A percentile compares a stretch with the other conserved stretches of the same genome.
These are phyloP conservation scores for Pangasius djambal DNA, from an alignment of 2,797 vertebrate genomes.

Conservation along the genomic window DNA sequence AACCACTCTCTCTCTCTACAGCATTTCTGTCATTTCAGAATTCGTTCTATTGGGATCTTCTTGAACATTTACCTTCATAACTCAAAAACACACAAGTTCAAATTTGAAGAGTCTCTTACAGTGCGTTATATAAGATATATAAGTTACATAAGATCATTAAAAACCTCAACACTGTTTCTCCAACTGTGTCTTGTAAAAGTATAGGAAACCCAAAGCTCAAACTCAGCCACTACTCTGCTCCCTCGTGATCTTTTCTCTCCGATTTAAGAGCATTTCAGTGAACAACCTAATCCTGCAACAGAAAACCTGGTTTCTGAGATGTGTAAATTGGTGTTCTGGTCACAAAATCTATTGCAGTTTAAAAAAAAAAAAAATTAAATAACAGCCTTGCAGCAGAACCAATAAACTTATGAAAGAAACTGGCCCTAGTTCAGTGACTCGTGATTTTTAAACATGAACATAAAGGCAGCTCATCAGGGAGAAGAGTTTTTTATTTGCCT, in stretches of 20 bases:
- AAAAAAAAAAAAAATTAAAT: neutral
- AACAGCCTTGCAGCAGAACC: neutral
- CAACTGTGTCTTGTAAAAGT: neutral
- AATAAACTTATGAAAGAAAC: neutral
- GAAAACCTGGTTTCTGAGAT: neutral
- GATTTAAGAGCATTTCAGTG: neutral
- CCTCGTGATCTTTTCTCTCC: neutral
- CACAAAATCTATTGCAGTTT: neutral
- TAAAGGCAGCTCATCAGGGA: no score
- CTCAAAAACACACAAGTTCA: neutral
- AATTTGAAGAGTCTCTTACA: neutral
- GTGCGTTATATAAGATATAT: neutral
- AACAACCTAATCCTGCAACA: neutral
- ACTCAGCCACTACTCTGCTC: neutral
- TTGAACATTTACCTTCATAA: neutral
- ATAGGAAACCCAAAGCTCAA: neutral
- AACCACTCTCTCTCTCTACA: neutral
- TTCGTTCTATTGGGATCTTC: neutral
- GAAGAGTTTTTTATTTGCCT: no score
- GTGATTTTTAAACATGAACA: no score
- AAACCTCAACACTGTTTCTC: neutral
- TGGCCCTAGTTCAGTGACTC: neutral
- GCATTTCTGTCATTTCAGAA: neutral
- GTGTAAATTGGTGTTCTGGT: neutral
- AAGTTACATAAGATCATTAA: neutral